Evolutionary conservation across 2,888 invertebrate genomes (phyloP).

Genomic region (Scaptomyza parva): DNA sequence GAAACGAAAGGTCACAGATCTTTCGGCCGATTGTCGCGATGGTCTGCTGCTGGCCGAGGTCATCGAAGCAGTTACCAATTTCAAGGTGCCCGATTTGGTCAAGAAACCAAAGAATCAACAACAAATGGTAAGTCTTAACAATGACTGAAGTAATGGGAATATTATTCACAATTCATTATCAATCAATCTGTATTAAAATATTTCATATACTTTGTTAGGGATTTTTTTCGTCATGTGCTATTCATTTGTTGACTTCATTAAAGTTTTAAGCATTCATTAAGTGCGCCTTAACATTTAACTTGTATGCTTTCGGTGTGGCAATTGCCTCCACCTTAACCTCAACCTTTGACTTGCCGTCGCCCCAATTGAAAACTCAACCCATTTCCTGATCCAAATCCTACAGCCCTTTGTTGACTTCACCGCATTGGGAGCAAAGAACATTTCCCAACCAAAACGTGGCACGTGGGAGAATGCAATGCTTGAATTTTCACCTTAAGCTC

Average conservation of each 20-base stretch:
- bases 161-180: no score
- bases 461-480: slow-evolving; percentile 67
- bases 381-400: slow-evolving; percentile 5
- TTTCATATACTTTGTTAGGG: no score
- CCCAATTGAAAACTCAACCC: not conserved
- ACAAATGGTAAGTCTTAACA: slow-evolving; percentile 98
- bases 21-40: slow-evolving; percentile 96
- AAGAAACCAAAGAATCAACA: slow-evolving; percentile 95
- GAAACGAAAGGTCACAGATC: slow-evolving; percentile 92
- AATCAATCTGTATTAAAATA: no score
- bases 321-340: slow-evolving; percentile 18
- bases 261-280: not conserved
- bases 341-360: not conserved
- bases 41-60: slow-evolving; percentile 96
- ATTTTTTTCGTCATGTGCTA: no score
- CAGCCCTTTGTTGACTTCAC: slow-evolving; percentile 1
- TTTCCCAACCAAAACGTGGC: slow-evolving; percentile 31
- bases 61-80: slow-evolving; percentile 94
- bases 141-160: no score
- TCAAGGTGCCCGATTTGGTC: slow-evolving; percentile 91
- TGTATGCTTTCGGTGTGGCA: slow-evolving; percentile 8
- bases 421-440: slow-evolving; percentile 15
- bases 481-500: slow-evolving; percentile 47
- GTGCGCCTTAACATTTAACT: not conserved
- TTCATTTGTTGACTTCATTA: not conserved